Conservation (phyloP, 2,113 vertebrate genomes). For the Pampusana beccarii region DNA sequence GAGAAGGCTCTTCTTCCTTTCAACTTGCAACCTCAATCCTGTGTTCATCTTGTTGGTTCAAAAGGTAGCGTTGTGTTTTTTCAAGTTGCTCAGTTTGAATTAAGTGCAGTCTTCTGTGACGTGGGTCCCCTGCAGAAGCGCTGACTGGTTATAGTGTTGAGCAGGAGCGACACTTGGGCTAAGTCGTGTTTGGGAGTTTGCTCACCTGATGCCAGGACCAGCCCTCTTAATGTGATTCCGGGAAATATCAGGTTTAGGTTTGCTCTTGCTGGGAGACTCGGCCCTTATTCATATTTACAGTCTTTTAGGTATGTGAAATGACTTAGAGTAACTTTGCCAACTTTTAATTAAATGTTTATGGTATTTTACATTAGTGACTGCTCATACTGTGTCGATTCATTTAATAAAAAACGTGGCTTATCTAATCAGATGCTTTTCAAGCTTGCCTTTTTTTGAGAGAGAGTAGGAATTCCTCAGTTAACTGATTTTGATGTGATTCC, state of each 20-base stretch:
- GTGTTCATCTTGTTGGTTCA: accelerated
- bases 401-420: neutral
- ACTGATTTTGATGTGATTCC: neutral
- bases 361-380: neutral
- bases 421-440: neutral
- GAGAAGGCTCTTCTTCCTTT: neutral
- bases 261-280: neutral
- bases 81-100: neutral
- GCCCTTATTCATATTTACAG: neutral
- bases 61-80: neutral
- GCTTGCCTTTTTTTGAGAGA: neutral
- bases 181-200: accelerated
- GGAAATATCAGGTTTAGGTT: neutral
- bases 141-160: neutral
- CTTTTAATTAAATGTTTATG: neutral
- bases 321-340: neutral
- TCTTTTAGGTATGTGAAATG: neutral
- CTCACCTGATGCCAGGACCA: neutral
- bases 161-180: neutral
- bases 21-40: neutral
- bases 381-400: neutral
- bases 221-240: neutral
- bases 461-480: neutral
- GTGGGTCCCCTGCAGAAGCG: neutral
- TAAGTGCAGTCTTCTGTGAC: accelerated